Evolutionary conservation across 23 tunicate species (phyloP), one percentile per base, ranked within the genome.

Genomic region (Ascidia mentula): DNA sequence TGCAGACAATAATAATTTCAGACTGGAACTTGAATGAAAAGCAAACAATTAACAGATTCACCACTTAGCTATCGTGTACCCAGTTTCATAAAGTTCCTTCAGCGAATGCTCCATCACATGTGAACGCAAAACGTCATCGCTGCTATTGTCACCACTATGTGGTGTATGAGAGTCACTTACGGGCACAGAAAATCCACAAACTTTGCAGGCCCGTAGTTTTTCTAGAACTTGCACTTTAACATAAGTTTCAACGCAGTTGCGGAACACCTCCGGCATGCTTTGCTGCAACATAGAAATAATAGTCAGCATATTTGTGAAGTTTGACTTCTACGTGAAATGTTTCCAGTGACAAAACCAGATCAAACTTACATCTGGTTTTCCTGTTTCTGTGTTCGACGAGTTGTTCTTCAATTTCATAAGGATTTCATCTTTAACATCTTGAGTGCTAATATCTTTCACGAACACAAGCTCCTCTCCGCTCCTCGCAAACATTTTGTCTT

Each of bases 61-160:
- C 65, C 65, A 53, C 65, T 53, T 26, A 28, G 20, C 69, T 18
- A 77, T 45, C 3, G 42, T 46, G 45, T 40, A 8, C 8, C 80
- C 82, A 59, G 87, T 78, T 60, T 84, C 83, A 45, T 79, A 77
- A 24, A 93, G 83, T 73, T 93, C 98, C 80, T 88, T 93, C 53
- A 93, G 83, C 46, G 98, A 93, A 84, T 93, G 98, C 71, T 88
- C 98, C 92, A 93, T 87, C 20, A 93, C 98, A 46, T 93, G 98
- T 17, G 89, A 59, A 40, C 77, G 89, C 28, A 82, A 77, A 40
- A 45, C 17, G 18, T 45, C 65, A 22, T 77, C 79, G 18, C 70
- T 45, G 33, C 30, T 72, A 12, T 9, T 31, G 40, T 46, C 79
- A 15, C 28, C 86, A 34, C 73, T 59, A 28, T 37, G 80, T 24